Evolutionary conservation across 2,888 invertebrate genomes (phyloP).

Genomic region (Limenitis camilla): DNA sequence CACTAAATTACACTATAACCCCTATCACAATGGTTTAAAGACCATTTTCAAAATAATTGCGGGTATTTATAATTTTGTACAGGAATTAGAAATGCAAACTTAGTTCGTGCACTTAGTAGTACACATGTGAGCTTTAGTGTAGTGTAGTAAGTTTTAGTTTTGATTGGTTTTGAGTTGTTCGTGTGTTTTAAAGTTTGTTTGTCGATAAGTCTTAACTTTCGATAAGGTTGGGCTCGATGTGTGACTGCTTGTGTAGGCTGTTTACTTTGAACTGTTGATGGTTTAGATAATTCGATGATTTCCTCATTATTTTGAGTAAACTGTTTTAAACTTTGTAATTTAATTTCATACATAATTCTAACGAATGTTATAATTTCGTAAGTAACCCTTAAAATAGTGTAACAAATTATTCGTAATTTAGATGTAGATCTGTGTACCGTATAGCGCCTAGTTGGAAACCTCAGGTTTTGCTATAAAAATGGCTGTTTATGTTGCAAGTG

Average conservation of each 20-base stretch:
- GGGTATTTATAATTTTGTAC: conserved; percentile 14
- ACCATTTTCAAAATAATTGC: neutral
- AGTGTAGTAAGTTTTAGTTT: conserved; percentile 14
- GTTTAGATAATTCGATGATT: conserved; percentile 10
- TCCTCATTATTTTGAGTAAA: conserved; percentile 9
- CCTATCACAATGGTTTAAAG: conserved; percentile 10
- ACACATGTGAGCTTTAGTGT: conserved; percentile 11
- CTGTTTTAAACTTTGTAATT: neutral
- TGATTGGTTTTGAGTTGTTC: neutral
- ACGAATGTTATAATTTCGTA: too few species aligned
- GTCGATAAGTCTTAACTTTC: conserved; percentile 26
- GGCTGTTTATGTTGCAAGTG: too few species aligned
- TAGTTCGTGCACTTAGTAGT: conserved; percentile 9
- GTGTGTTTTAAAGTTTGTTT: conserved; percentile 13
- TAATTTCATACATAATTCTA: neutral
- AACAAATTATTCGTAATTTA: too few species aligned
- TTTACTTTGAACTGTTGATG: conserved; percentile 15
- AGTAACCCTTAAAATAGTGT: too few species aligned
- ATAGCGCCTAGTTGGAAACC: too few species aligned
- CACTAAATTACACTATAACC: neutral
- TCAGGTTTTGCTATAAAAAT: too few species aligned
- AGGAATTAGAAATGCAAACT: conserved; percentile 26
- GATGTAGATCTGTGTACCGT: too few species aligned
- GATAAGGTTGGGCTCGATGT: conserved; percentile 22
- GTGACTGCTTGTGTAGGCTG: conserved; percentile 18